Conservation (phyloP, 2,888 invertebrate genomes). For the Amaurobius ferox region DNA sequence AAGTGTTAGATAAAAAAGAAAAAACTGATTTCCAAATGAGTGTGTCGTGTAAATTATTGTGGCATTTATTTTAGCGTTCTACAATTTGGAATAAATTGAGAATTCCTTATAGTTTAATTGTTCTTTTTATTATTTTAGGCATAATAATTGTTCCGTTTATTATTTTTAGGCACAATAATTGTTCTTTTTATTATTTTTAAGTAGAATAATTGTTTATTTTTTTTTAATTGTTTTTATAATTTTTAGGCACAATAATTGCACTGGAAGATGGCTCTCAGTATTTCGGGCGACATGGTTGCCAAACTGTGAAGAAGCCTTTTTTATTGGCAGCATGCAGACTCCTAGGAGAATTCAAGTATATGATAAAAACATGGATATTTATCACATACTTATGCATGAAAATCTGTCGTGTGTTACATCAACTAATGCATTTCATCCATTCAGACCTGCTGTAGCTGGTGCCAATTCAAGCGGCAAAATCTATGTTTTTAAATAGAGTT, state of each 20-base stretch:
- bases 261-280: constrained; percentile 79
- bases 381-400: constrained; percentile 76
- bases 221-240: no score
- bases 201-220: no score
- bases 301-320: constrained; percentile 78
- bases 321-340: constrained; percentile 78
- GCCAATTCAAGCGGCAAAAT: constrained; percentile 79
- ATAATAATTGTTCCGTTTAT: no score
- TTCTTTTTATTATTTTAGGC: no score
- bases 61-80: no score
- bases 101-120: no score
- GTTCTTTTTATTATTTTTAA: no score
- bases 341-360: constrained; percentile 78
- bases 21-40: no score
- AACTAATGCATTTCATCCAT: constrained; percentile 78
- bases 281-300: constrained; percentile 79
- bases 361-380: constrained; percentile 75
- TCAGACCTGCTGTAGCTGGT: constrained; percentile 77
- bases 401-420: constrained; percentile 77
- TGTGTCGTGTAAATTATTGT: no score
- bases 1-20: no score
- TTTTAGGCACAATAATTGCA: constrained; percentile 78
- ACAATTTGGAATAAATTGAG: no score
- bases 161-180: no score
- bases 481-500: constrained; percentile 78